Base-by-base conservation (phyloP, 2,113 vertebrate genomes). In the Limnothrissa miodon region DNA sequence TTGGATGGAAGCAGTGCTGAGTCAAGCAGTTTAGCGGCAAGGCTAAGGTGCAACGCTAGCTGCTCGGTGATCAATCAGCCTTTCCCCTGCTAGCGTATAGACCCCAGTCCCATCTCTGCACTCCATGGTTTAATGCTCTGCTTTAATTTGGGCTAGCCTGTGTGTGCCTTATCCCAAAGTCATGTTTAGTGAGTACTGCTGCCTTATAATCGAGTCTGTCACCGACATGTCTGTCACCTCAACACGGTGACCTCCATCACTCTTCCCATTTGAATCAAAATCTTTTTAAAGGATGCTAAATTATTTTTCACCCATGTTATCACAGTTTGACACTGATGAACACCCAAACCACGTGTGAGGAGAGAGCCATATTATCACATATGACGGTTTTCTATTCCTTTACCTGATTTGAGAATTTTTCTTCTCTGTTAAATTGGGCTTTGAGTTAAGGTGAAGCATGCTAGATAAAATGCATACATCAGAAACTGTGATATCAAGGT, bases 1-100 rank as follows among this genome's bases (percentile, higher is more conserved):
- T 92, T 92, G 88, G 81, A 59, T 82, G 21, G 92, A 81, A 74
- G 53, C 80, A 81, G 87, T 89, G 88, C 89, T 88, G 88, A 91
- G 83, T 87, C 21, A 85, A 85, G 78, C 78, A 45, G 81, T 87
- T 70, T 70, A 29, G n/a, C 29, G 25, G 62, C 62, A 70, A 70
- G 62, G 62, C 62, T 70, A 70, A 70, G 62, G 62, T 70, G 62
- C 62, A 36, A 9, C 62, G 29, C 62, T 70, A 33, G 62, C 62
- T 29, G 29, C 62, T 33, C 5, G 62, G 62, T 70, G 62, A 70
- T 70, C 62, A 70, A 70, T 70, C 62, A 70, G 42, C 25, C 62
- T 29, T 70, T 36, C 62, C 62, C 62, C 62, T 29, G 62, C 10
- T 33, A 70, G 62, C 13, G 0, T 36, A 10, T 29, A 70, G 62